Evolutionary conservation across 92 coral and sea anemone genomes (phyloP), one percentile per base, ranked within the genome.

Genomic region (Paramuricea clavata): DNA sequence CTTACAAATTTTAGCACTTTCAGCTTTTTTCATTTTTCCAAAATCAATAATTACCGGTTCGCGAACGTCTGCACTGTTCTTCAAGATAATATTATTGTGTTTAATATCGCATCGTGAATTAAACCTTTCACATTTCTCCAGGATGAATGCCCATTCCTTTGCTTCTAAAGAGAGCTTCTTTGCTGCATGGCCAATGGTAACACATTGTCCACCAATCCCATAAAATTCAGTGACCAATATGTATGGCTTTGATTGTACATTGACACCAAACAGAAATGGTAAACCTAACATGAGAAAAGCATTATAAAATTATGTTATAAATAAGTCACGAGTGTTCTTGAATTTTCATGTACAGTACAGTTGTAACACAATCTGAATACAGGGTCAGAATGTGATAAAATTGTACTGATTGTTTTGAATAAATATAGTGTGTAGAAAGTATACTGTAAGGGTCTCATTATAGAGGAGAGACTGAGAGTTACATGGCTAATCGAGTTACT

Each of bases 31-130:
- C 33, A 76, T 81, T 56, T 87, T 87, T 15, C 90, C 86, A 54
- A 87, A 87, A 59, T 87, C 90, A 78, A 54, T 54, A 0, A 54
- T 54, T 54, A 54, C 62, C 17, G 62, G 62, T 81, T 87, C 27
- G 57, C 60, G 32, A 87, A 78, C 26, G 81, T 67, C 68, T 32
- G 64, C 17, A 34, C 47, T 64, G 71, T 21, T 54, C 26, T 52
- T 61, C 23, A 81, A 57, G 15, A 68, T 71, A 39, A 78, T 59
- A 69, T 87, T 87, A 78, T 79, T 80, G 30, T 86, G 86, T 47
- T 87, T 87, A 25, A 87, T 28, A 79, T 87, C 90, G 44, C 81
- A 78, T n/a, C n/a, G 79, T 87, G 90, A 43, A 87, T 59, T 44
- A 67, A 87, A 27, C 85, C 76, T 47, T 69, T 59, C 9, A 36